These are phyloP conservation scores for Meloidogyne floridensis DNA, from an alignment of 1,140 invertebrate species.

Conservation along the genomic window DNA sequence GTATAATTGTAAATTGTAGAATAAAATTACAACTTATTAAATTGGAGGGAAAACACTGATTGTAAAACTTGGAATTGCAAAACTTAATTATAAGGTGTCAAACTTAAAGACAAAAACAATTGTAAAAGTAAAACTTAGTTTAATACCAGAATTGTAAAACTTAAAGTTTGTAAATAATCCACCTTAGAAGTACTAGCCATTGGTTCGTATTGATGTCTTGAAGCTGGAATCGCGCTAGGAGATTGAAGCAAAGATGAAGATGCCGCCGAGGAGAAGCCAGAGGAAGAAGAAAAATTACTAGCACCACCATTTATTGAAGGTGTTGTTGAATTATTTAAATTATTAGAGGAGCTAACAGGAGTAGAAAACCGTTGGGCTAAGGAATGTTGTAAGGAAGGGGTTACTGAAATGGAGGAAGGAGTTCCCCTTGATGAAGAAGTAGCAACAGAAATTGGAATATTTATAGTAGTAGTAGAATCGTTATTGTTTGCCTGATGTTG, in stretches of 20 bases:
- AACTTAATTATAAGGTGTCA: neutral
- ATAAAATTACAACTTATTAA: too few relatives aligned
- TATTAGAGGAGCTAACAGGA: constrained; percentile 8
- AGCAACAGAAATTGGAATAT: constrained; percentile 7
- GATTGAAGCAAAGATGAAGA: constrained; percentile 18
- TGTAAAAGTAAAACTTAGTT: neutral
- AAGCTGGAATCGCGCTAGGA: neutral
- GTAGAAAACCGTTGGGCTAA: constrained; percentile 22
- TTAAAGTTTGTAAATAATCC: neutral
- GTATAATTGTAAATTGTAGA: too few relatives aligned
- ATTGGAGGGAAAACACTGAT: neutral
- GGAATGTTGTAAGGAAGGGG: constrained; percentile 19
- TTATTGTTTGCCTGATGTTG: constrained; percentile 18
- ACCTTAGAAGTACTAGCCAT: neutral
- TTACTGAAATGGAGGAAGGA: neutral
- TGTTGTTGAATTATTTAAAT: neutral
- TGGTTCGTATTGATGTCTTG: neutral
- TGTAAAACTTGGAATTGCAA: neutral
- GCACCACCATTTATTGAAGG: neutral
- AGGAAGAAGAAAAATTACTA: constrained; percentile 1
- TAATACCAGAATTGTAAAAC: neutral
- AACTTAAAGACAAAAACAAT: neutral
- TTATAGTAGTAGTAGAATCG: constrained; percentile 6
- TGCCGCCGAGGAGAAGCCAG: constrained; percentile 16
- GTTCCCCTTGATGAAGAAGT: constrained; percentile 14